These are phyloP conservation scores for Seriola quinqueradiata DNA, from an alignment of 2,113 vertebrate genomes.

Conservation along the genomic window DNA sequence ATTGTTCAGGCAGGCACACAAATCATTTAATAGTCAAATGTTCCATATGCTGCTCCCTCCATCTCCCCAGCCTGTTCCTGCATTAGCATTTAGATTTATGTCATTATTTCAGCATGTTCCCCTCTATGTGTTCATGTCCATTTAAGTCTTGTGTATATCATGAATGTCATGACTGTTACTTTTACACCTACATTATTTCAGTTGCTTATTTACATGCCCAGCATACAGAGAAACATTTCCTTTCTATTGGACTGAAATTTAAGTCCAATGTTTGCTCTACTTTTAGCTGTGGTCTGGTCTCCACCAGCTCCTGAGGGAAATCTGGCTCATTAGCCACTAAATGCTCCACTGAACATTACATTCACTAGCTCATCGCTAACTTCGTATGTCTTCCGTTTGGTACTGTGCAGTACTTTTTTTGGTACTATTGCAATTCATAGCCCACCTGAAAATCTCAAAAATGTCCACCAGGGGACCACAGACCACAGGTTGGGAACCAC, in stretches of 20 bases:
- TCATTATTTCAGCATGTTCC: constrained; percentile 6
- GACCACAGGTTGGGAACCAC: no score
- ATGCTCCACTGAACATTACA: background rate
- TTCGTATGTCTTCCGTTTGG: no score
- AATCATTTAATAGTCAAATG: constrained; percentile 10
- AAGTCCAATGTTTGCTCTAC: no score
- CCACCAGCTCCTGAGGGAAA: background rate
- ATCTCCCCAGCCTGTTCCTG: background rate
- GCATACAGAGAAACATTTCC: background rate
- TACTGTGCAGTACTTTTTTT: no score
- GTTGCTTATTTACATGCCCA: background rate
- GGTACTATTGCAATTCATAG: no score
- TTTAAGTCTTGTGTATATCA: background rate
- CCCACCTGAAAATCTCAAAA: no score
- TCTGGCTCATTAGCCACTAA: background rate
- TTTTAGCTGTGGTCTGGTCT: background rate
- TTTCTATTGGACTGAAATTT: no score
- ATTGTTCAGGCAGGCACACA: background rate
- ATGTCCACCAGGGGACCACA: no score
- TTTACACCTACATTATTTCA: no score
- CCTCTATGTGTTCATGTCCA: background rate
- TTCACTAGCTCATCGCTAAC: background rate
- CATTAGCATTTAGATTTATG: constrained; percentile 61
- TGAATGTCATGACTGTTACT: background rate
- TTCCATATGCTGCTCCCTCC: constrained; percentile 7